These are phyloP conservation scores for Pachydiplax longipennis DNA, from an alignment of 2,888 invertebrate species.

Conservation along the genomic window DNA sequence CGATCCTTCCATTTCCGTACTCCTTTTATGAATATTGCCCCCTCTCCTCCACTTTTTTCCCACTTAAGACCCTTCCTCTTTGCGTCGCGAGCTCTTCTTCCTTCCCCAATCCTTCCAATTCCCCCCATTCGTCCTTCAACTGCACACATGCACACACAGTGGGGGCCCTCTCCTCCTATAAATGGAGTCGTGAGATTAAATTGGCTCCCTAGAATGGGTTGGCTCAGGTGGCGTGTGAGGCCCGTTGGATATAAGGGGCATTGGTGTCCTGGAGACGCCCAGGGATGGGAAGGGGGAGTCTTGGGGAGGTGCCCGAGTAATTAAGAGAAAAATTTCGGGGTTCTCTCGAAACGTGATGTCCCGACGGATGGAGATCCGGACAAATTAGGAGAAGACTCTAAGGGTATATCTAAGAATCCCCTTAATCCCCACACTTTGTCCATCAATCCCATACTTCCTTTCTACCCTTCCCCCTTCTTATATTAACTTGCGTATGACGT, in stretches of 20 bases:
- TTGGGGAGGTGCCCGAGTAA: conserved; percentile 30
- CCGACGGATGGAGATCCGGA: not conserved
- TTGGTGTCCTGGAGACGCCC: not conserved
- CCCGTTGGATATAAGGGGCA: conserved; percentile 27
- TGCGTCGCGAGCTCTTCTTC: not conserved
- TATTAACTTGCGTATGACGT: conserved; percentile 47
- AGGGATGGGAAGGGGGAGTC: not conserved
- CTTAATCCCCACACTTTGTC: conserved; percentile 48
- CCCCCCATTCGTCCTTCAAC: not conserved
- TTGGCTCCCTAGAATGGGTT: conserved; percentile 17
- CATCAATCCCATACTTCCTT: conserved; percentile 32
- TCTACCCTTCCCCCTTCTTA: conserved; percentile 49
- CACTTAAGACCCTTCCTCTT: not conserved
- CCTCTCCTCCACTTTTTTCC: not conserved
- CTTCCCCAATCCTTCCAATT: not conserved
- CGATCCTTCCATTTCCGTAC: not conserved
- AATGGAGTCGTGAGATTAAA: conserved; percentile 45
- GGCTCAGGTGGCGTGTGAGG: conserved; percentile 28
- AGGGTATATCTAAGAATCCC: conserved; percentile 15
- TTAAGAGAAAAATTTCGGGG: conserved; percentile 43
- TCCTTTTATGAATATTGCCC: not conserved
- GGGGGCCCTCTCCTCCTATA: not conserved
- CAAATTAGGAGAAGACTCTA: conserved; percentile 35
- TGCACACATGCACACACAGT: not conserved
- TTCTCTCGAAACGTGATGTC: conserved; percentile 8